Conservation (phyloP, 2,888 invertebrate genomes). For the Vesta saturnalis region DNA sequence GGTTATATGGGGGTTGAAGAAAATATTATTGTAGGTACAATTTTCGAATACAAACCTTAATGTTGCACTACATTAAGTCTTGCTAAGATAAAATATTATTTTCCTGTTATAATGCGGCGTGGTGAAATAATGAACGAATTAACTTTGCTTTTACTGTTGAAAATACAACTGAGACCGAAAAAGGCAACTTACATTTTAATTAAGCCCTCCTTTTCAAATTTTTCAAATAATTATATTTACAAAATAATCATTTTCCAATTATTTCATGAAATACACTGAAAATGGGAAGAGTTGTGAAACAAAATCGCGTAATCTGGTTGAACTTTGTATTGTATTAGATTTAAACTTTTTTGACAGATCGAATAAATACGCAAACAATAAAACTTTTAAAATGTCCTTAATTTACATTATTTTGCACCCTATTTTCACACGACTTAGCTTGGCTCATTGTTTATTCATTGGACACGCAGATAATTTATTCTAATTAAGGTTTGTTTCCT, state of each 20-base stretch:
- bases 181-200: slow-evolving; percentile 13
- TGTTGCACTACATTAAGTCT: slow-evolving; percentile 4
- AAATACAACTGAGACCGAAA: slow-evolving; percentile 16
- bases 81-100: slow-evolving; percentile 24
- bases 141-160: slow-evolving; percentile 25
- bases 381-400: slow-evolving; percentile 27
- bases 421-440: slow-evolving; percentile 33
- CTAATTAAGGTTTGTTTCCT: slow-evolving; percentile 47
- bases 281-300: too few species aligned
- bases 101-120: slow-evolving; percentile 8
- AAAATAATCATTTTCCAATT: too few species aligned
- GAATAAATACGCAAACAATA: slow-evolving; percentile 20
- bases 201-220: slow-evolving; percentile 6
- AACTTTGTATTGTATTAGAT: too few species aligned
- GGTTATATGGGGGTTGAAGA: slow-evolving; percentile 27
- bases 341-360: neutral
- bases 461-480: slow-evolving; percentile 47
- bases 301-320: too few species aligned
- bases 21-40: slow-evolving; percentile 25
- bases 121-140: slow-evolving; percentile 23
- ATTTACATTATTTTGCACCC: slow-evolving; percentile 31
- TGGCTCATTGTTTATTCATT: slow-evolving; percentile 35
- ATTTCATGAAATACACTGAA: too few species aligned
- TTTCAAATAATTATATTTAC: neutral
- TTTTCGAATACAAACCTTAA: slow-evolving; percentile 18